These are phyloP conservation scores for Eumeta japonica DNA, from an alignment of 1,140 invertebrate genomes.

Conservation along the genomic window DNA sequence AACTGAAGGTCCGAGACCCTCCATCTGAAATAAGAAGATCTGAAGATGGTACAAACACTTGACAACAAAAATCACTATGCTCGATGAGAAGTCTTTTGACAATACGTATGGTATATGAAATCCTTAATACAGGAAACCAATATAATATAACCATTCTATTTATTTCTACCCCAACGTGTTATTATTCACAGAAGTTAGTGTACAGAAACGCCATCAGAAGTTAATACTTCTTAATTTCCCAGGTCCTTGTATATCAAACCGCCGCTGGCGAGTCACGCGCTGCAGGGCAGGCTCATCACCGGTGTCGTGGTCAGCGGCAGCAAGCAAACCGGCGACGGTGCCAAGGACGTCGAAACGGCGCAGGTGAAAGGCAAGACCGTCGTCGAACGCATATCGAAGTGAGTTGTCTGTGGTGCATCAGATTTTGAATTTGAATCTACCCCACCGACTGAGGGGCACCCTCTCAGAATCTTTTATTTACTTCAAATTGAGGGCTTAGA, in stretches of 20 bases:
- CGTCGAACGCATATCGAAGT: slow-evolving; percentile 40
- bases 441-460: no score
- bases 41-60: no score
- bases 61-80: no score
- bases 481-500: not conserved
- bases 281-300: slow-evolving; percentile 27
- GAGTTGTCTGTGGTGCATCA: not conserved
- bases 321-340: slow-evolving; percentile 27
- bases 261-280: slow-evolving; percentile 27
- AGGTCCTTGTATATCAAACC: slow-evolving; percentile 49
- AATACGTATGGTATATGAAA: no score
- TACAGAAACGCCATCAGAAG: not conserved
- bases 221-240: slow-evolving; percentile 2
- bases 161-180: no score
- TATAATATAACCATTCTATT: slow-evolving; percentile 3
- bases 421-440: slow-evolving; percentile 2
- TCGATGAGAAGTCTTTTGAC: no score
- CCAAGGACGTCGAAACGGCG: slow-evolving; percentile 19
- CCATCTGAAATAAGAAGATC: no score
- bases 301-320: slow-evolving; percentile 26
- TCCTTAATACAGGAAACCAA: no score
- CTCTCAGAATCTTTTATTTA: slow-evolving; percentile 20
- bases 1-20: no score
- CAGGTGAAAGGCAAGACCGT: slow-evolving; percentile 30
- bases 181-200: no score